These are phyloP conservation scores for Cheilosia impressa DNA, from an alignment of 2,888 invertebrate genomes.

Conservation along the genomic window DNA sequence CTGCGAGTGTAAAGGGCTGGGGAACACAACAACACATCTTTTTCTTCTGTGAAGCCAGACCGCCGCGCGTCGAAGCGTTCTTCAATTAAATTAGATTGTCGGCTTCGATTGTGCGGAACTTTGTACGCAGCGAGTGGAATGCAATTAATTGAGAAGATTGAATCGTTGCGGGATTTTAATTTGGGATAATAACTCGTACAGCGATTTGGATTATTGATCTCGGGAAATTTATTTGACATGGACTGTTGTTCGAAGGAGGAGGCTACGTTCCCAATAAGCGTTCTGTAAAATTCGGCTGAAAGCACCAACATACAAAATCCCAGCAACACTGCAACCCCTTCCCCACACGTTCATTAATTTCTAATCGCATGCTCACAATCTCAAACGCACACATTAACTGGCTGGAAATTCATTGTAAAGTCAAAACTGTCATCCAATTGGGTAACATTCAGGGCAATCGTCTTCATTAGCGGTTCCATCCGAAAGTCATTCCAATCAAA, in stretches of 20 bases:
- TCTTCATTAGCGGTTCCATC: conserved; percentile 58
- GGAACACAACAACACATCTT: background rate
- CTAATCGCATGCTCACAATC: conserved; percentile 9
- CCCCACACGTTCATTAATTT: background rate
- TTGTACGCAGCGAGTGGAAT: conserved; percentile 44
- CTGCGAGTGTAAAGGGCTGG: conserved; percentile 35
- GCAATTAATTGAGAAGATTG: conserved; percentile 65
- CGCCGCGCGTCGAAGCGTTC: conserved; percentile 45
- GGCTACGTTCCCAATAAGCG: background rate
- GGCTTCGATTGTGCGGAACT: conserved; percentile 61
- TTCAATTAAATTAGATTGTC: conserved; percentile 74
- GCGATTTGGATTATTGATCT: conserved; percentile 17
- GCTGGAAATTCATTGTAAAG: conserved; percentile 16
- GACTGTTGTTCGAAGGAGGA: background rate
- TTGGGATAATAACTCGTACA: conserved; percentile 36
- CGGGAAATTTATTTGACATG: conserved; percentile 17
- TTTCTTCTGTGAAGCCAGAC: conserved; percentile 31
- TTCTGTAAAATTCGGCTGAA: too few relatives aligned
- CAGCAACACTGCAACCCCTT: background rate
- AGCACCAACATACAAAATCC: too few relatives aligned
- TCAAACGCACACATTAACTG: conserved; percentile 21
- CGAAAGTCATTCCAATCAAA: conserved; percentile 39
- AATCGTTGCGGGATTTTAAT: conserved; percentile 53
- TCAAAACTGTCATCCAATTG: conserved; percentile 36
- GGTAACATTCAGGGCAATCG: conserved; percentile 42